These are phyloP conservation scores for Capitella teleta DNA, from an alignment of 1,140 invertebrate genomes.

Conservation along the genomic window DNA sequence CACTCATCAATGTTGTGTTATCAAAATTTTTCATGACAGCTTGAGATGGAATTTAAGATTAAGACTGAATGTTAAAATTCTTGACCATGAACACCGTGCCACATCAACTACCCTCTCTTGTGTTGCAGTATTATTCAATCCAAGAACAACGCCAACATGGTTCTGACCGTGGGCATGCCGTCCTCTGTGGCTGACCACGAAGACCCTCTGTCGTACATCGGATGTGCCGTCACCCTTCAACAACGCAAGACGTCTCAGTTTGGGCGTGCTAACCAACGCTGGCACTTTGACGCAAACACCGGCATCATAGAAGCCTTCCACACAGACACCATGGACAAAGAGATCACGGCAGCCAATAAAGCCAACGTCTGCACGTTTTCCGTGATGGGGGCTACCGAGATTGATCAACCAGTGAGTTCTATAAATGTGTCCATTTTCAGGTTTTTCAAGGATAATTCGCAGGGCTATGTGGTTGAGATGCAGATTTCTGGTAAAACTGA, in stretches of 20 bases:
- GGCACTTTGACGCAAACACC: conserved; percentile 33
- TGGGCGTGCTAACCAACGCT: conserved; percentile 38
- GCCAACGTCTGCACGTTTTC: conserved; percentile 39
- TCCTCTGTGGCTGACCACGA: conserved; percentile 18
- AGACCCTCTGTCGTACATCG: conserved; percentile 24
- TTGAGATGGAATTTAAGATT: no score
- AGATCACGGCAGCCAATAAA: conserved; percentile 39
- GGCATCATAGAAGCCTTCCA: conserved; percentile 37
- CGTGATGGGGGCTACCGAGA: conserved; percentile 25
- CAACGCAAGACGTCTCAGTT: conserved; percentile 21
- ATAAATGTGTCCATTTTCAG: neutral
- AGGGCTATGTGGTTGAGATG: conserved; percentile 34
- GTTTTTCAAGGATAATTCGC: neutral
- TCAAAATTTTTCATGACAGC: no score
- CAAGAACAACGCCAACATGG: conserved; percentile 11
- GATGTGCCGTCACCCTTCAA: conserved; percentile 31
- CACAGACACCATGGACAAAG: conserved; percentile 30
- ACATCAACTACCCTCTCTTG: no score
- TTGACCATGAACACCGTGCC: no score
- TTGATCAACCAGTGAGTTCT: conserved; percentile 38
- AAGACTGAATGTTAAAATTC: no score
- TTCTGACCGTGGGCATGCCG: conserved; percentile 23
- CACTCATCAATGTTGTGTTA: no score
- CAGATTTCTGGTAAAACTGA: no score
- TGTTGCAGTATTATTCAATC: conserved; percentile 11